phyloP scores from a whole-genome alignment of 2,888 invertebrate genomes.

The Unio pictorum region DNA sequence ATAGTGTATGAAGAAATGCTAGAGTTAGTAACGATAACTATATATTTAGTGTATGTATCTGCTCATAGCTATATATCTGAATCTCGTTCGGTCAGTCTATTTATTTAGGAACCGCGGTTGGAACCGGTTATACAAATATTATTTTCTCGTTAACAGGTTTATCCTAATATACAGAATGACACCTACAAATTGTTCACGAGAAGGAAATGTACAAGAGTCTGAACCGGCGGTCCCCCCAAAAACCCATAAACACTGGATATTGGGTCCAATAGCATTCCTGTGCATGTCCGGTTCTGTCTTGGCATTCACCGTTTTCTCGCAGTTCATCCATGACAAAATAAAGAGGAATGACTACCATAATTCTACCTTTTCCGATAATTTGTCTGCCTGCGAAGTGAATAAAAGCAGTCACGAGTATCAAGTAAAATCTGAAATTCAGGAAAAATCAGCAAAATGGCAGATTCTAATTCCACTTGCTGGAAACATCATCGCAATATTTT shows the following conservation, averaged over 20 bases:
- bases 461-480: constrained; percentile 26
- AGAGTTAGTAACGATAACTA: too few species aligned
- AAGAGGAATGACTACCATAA: constrained; percentile 21
- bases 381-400: constrained; percentile 16
- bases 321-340: constrained; percentile 21
- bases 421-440: constrained; percentile 23
- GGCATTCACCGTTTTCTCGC: constrained; percentile 14
- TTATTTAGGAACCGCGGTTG: too few species aligned
- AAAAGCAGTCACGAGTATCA: constrained; percentile 6
- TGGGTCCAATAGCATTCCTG: constrained; percentile 17
- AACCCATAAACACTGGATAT: constrained; percentile 5
- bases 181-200: too few species aligned
- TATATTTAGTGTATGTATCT: too few species aligned
- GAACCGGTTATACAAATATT: too few species aligned
- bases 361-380: constrained; percentile 7
- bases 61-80: too few species aligned
- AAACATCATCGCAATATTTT: constrained; percentile 19
- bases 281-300: constrained; percentile 16
- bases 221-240: too few species aligned
- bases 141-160: too few species aligned
- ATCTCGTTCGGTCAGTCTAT: too few species aligned
- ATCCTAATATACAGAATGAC: too few species aligned
- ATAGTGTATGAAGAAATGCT: too few species aligned
- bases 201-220: too few species aligned
- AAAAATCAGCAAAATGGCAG: constrained; percentile 24